Evolutionary conservation across 1,140 invertebrate species (phyloP).

Genomic region (Rhagoletis zephyria): DNA sequence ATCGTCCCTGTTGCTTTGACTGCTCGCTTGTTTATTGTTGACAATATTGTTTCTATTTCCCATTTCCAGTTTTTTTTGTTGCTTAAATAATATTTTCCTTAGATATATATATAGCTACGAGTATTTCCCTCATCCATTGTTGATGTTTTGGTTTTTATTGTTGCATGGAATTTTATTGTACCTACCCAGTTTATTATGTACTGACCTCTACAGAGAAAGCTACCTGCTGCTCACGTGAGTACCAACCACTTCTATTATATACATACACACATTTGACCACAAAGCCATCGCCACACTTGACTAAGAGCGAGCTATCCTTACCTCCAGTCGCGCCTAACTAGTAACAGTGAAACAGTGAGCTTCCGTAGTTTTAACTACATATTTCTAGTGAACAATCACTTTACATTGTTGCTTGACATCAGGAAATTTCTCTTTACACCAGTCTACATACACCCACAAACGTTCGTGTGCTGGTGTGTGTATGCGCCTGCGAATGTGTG

Average conservation of each 20-base stretch:
- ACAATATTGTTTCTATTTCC: conserved; percentile 3
- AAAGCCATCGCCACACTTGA: background rate
- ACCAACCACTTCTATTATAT: background rate
- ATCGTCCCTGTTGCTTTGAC: background rate
- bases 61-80: background rate
- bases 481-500: background rate
- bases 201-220: background rate
- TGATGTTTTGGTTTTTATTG: background rate
- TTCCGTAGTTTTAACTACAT: conserved; percentile 16
- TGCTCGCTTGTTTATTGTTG: conserved; percentile 16
- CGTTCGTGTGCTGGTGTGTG: background rate
- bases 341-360: conserved; percentile 17
- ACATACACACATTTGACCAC: no score
- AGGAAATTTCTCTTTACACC: conserved; percentile 48
- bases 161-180: background rate
- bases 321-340: background rate
- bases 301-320: background rate
- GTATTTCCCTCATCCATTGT: background rate
- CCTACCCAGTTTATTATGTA: background rate
- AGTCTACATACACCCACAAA: background rate
- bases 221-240: background rate
- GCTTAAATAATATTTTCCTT: no score
- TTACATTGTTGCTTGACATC: conserved; percentile 38
- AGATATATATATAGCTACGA: no score
- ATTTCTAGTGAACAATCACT: background rate